A percentile compares a stretch with the other conserved stretches of the same genome.
These are phyloP conservation scores for Xestobium rufovillosum DNA, from an alignment of 2,888 invertebrate species.

Conservation along the genomic window DNA sequence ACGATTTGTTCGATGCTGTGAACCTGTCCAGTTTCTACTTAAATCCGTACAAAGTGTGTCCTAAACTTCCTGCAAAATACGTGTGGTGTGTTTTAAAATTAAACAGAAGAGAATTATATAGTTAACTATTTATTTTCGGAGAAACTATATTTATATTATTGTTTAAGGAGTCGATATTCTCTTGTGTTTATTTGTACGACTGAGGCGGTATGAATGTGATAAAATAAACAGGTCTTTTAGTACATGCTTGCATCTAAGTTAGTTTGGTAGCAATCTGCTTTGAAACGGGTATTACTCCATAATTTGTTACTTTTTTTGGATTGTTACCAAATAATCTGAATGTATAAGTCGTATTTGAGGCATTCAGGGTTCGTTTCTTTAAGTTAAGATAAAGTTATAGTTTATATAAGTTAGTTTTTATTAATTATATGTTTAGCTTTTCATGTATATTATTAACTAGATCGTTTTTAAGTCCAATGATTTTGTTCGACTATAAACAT, in stretches of 20 bases:
- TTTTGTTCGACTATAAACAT: slow-evolving; percentile 1
- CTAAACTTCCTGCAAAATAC: background rate
- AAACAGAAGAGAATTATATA: background rate
- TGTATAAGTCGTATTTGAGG: background rate
- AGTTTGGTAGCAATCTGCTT: background rate
- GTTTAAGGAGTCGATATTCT: background rate
- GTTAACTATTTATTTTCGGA: slow-evolving; percentile 1
- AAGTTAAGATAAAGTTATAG: too few relatives aligned
- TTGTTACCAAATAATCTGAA: slow-evolving; percentile 1
- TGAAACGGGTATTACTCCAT: slow-evolving; percentile 3
- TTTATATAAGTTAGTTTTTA: background rate
- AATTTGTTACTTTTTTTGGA: background rate
- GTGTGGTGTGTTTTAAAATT: background rate
- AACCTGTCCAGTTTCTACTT: too few relatives aligned
- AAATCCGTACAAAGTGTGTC: slow-evolving; percentile 2
- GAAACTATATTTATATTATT: slow-evolving; percentile 1
- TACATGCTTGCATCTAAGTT: too few relatives aligned
- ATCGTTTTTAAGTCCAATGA: background rate
- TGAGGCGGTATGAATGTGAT: too few relatives aligned
- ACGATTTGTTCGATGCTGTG: too few relatives aligned
- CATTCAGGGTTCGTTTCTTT: slow-evolving; percentile 2
- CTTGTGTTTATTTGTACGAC: too few relatives aligned
- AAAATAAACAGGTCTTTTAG: too few relatives aligned
- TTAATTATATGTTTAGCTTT: slow-evolving; percentile 1
- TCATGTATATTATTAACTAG: slow-evolving; percentile 2